Evolutionary conservation across 2,113 vertebrate species (phyloP).

Genomic region (Eptesicus fuscus): DNA sequence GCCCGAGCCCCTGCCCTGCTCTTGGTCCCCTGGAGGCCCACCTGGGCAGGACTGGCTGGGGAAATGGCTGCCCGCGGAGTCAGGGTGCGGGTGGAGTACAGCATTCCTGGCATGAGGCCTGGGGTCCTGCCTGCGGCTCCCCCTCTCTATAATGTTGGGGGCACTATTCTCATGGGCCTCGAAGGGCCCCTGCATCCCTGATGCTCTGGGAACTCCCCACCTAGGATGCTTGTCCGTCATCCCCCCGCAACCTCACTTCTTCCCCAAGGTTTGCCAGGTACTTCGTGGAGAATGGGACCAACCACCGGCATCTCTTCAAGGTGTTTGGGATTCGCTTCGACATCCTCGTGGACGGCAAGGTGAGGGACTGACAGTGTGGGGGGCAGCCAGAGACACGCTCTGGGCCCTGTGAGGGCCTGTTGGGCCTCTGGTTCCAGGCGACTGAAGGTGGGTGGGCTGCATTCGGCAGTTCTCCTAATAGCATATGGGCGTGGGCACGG

Average conservation of each 20-base stretch:
- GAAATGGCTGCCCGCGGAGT: background rate
- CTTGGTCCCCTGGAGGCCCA: background rate
- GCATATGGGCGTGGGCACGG: background rate
- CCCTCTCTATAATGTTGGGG: background rate
- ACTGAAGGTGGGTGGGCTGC: background rate
- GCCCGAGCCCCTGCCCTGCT: background rate
- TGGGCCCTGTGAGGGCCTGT: background rate
- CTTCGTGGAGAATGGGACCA: conserved; percentile 82
- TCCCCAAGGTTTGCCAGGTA: conserved; percentile 87
- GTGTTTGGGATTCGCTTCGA: conserved; percentile 95
- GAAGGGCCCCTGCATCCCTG: background rate
- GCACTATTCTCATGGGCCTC: background rate
- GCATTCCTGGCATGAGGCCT: background rate
- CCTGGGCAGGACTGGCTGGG: background rate
- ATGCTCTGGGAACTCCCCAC: background rate
- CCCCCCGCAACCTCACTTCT: background rate
- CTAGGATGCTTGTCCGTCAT: background rate
- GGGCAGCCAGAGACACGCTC: background rate
- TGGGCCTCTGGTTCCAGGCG: background rate
- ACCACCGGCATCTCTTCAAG: conserved; percentile 91
- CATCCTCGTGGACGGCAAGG: conserved; percentile 93
- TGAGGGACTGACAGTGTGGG: conserved; percentile 64
- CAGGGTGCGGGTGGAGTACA: background rate
- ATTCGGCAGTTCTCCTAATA: background rate
- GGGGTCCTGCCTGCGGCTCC: background rate